Percentiles rank a stretch among this genome's conserved stretches.
Conservation (phyloP, 2,888 invertebrate species). For the Argyresthia albistria region DNA sequence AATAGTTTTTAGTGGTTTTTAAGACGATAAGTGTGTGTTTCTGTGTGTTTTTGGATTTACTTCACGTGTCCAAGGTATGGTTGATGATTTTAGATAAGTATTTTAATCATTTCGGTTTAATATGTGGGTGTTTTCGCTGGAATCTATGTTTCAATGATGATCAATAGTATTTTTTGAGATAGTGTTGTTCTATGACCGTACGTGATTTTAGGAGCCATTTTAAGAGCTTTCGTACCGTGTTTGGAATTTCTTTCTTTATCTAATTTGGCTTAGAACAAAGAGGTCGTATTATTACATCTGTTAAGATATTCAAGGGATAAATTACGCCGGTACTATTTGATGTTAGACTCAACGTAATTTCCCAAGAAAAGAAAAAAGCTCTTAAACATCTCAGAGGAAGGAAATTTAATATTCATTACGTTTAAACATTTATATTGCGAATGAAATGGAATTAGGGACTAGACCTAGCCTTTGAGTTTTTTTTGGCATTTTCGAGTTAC, state of each 20-base stretch:
- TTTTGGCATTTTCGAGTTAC: neutral
- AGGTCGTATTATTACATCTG: neutral
- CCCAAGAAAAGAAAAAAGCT: neutral
- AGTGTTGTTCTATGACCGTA: neutral
- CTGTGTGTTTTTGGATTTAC: slow-evolving; percentile 12
- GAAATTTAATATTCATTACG: neutral
- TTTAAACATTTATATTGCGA: neutral
- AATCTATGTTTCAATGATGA: neutral
- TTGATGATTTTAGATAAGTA: neutral
- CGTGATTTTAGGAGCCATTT: neutral
- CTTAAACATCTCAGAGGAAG: neutral
- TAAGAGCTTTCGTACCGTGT: neutral
- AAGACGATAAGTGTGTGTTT: slow-evolving; percentile 3
- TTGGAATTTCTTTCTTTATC: neutral
- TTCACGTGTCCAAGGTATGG: slow-evolving; percentile 11
- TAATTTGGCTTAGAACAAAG: neutral
- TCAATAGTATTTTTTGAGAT: neutral
- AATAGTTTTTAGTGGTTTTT: slow-evolving; percentile 13
- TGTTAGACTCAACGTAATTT: neutral
- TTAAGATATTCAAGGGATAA: neutral
- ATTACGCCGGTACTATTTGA: neutral
- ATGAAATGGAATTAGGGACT: neutral
- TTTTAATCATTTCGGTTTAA: too few species aligned
- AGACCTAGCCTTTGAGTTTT: neutral
- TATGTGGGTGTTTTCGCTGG: neutral